These are phyloP conservation scores for Channa striata DNA, from an alignment of 2,797 vertebrate genomes.

Conservation along the genomic window DNA sequence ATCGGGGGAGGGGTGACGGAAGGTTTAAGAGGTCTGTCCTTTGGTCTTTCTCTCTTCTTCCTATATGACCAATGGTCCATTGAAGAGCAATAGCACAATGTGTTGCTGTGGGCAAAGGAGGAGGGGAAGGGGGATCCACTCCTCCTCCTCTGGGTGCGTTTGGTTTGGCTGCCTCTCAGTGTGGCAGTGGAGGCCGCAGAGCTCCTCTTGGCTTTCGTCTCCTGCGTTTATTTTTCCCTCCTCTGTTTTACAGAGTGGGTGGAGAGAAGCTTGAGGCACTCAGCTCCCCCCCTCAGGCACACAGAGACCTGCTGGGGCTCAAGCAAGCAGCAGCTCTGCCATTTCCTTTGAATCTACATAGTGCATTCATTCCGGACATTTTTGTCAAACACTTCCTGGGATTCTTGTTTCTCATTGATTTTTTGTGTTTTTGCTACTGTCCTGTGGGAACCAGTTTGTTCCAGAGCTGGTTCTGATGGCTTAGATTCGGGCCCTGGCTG, in stretches of 20 bases:
- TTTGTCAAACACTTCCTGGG: slow-evolving; percentile 15
- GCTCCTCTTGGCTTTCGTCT: slow-evolving; percentile 67
- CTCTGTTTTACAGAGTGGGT: slow-evolving; percentile 66
- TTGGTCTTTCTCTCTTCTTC: slow-evolving; percentile 66
- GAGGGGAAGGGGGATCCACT: slow-evolving; percentile 34
- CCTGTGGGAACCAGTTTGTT: slow-evolving; percentile 5
- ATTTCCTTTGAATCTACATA: slow-evolving; percentile 43
- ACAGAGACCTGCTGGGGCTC: slow-evolving; percentile 62
- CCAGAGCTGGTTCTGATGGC: slow-evolving; percentile 48
- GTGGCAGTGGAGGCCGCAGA: slow-evolving; percentile 58
- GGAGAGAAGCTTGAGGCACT: slow-evolving; percentile 67
- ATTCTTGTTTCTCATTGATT: slow-evolving; percentile 14
- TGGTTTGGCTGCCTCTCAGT: slow-evolving; percentile 74
- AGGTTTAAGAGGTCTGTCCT: slow-evolving; percentile 80
- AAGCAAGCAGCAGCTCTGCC: slow-evolving; percentile 45
- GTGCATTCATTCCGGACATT: slow-evolving; percentile 28
- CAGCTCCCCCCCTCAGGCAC: slow-evolving; percentile 25
- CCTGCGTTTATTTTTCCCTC: slow-evolving; percentile 71
- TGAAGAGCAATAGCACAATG: slow-evolving; percentile 80
- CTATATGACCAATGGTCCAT: slow-evolving; percentile 73
- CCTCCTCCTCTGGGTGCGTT: slow-evolving; percentile 47
- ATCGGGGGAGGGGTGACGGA: slow-evolving; percentile 59
- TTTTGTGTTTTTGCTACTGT: neutral
- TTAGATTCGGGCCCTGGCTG: slow-evolving; percentile 22
- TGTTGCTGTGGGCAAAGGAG: slow-evolving; percentile 71